Base-by-base conservation (phyloP, 2,797 vertebrate species). In the Urocyon cinereoargenteus region DNA sequence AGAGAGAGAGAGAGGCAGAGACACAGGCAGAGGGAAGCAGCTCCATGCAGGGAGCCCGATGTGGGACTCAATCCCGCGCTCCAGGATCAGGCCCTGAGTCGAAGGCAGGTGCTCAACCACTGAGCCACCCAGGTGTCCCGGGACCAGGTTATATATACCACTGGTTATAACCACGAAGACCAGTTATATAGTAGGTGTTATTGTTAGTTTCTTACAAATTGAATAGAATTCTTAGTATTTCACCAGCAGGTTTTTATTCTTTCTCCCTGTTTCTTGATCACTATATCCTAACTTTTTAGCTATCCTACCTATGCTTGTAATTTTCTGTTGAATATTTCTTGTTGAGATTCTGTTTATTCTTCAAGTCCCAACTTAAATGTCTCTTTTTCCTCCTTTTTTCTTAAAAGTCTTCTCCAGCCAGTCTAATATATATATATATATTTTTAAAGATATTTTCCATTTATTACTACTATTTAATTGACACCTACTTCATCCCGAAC, bases 321-420 rank as follows among this genome's bases (percentile, higher is more conserved):
- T 86, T 89, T 61, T 77, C n/a, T 59, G 36, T 83, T 91, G n/a
- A 79, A 34, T 91, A 51, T 77, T 94, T 82, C 59, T 83, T 84
- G n/a, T 16, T 90, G 51, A 49, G 78, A 59, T 90, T 88, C 28
- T 95, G 0, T 86, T 85, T 95, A 55, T 89, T 94, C n/a, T 86
- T 86, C 34, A 66, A 82, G 28, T 18, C n/a, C 31, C 34, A 94
- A 68, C 77, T 83, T 61, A 96, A 79, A 31, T 77, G 59, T 70
- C 6, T 91, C 34, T 75, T 61, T 34, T 78, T 81, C 31, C 3
- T 9, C 51, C 1, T 62, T 7, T 93, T 93, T 90, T 90, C 31
- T 24, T 95, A 59, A 91, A 84, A 64, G 6, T 3, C 3, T 95
- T 93, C 45, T 94, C 26, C 53, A 22, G 53, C 66, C 73, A 77